Base-by-base conservation (phyloP, 2,888 invertebrate species). In the Chydorus sphaericus region DNA sequence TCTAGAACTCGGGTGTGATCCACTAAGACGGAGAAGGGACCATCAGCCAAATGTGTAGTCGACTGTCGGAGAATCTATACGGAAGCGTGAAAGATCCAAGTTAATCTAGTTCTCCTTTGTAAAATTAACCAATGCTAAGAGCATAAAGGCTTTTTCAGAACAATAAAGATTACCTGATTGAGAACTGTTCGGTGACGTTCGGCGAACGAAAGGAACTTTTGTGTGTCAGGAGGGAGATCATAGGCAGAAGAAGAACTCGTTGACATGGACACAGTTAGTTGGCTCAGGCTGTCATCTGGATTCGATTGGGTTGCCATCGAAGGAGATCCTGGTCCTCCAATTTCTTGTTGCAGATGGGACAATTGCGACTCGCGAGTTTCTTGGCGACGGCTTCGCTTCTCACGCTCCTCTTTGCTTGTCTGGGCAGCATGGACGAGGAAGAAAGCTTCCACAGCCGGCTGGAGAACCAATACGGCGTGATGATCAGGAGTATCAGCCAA, bases 401-500 rank as follows among this genome's bases (percentile, higher is more conserved):
- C 65, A 36, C 63, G 62, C 48, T 62, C 63, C 50, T 60, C 61
- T 61, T 60, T 60, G 55, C 44, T 60, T 56, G 63, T 64, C 68
- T 76, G 73, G 60, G 76, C 70, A 62, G 82, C 85, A 67, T 90
- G 88, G 3, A 89, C 86, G 55, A 90, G 72, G 75, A 91, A 91
- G 73, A 91, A 91, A 11, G 89, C 87, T 70, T 91, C 90, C 3
- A 91, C 89, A 5, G 88, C 84, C 28, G 89, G 86, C 70, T 85
- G 87, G 56, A 90, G 72, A 28, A 89, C 85, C 31, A 89, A 76
- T 20, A 89, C 89, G 39, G 88, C 88, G 71, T 89, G 86, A 65
- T 85, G 85, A 71, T 90, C 89, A 28, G 85, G 83, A 29, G 87
- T 86, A 65, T 83, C 80, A 62, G 86, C 85, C 58, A 90, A 71